These are phyloP conservation scores for Gadus macrocephalus DNA, from an alignment of 2,113 vertebrate genomes.

Conservation along the genomic window DNA sequence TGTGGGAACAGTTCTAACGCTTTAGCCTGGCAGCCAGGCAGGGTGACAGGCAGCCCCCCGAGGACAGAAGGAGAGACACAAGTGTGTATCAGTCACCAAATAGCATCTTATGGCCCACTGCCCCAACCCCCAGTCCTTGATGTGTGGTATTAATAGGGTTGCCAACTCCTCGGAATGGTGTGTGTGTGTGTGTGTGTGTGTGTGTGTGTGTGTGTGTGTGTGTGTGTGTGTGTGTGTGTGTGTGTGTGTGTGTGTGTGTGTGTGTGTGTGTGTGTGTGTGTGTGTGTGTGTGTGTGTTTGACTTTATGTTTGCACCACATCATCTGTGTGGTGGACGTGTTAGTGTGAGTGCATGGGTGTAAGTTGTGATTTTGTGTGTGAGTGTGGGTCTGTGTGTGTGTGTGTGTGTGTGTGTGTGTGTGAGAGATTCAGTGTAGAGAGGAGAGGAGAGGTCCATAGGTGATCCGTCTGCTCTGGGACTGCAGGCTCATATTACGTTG, in stretches of 20 bases:
- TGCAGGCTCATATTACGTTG: constrained; percentile 34
- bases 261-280: constrained; percentile 15
- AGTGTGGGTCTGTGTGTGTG: constrained; percentile 1
- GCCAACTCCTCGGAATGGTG: constrained; percentile 69
- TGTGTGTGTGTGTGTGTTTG: constrained; percentile 28
- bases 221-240: constrained; percentile 11
- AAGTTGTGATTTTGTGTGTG: background rate
- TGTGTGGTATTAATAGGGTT: constrained; percentile 66
- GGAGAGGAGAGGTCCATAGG: constrained; percentile 18
- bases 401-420: constrained; percentile 4
- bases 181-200: constrained; percentile 41
- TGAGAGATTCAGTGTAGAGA: background rate
- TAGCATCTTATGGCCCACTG: constrained; percentile 61
- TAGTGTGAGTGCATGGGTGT: background rate
- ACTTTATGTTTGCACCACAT: background rate
- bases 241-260: constrained; percentile 20
- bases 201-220: constrained; percentile 15
- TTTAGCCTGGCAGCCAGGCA: constrained; percentile 48
- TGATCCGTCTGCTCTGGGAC: constrained; percentile 26
- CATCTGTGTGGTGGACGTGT: constrained; percentile 9
- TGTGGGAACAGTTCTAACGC: constrained; percentile 53
- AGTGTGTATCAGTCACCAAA: constrained; percentile 63
- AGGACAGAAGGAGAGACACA: constrained; percentile 62
- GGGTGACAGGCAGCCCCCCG: constrained; percentile 51
- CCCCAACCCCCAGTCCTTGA: constrained; percentile 61